A percentile compares a stretch with the other conserved stretches of the same genome.
Conservation (phyloP, 2,797 vertebrate species). For the Lindbergichthys nudifrons region DNA sequence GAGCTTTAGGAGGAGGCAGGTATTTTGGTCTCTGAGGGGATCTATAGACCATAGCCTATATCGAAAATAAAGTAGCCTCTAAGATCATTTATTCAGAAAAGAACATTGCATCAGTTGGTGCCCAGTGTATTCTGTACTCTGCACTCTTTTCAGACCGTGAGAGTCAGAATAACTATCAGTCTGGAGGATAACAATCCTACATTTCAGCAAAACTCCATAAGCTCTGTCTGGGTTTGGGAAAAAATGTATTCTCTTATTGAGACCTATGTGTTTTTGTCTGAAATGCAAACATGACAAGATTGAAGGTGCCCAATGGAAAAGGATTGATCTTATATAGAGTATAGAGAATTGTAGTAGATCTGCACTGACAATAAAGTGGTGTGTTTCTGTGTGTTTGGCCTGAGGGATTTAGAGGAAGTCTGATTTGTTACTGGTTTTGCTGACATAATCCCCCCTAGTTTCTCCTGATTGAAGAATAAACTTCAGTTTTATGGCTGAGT, state of each 20-base stretch:
- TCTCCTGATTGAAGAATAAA: conserved; percentile 8
- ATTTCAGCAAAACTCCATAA: conserved; percentile 40
- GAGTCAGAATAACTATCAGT: conserved; percentile 54
- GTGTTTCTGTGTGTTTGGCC: conserved; percentile 21
- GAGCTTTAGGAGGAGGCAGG: conserved; percentile 52
- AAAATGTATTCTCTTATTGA: conserved; percentile 2
- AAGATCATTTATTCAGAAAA: conserved; percentile 68
- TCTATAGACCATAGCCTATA: conserved; percentile 41
- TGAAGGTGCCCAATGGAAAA: conserved; percentile 6
- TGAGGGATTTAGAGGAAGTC: conserved; percentile 24
- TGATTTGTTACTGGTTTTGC: conserved; percentile 28
- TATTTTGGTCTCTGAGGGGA: conserved; percentile 43
- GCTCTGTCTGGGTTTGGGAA: conserved; percentile 25
- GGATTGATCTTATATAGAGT: conserved; percentile 10
- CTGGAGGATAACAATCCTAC: conserved; percentile 50
- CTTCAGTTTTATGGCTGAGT: background rate
- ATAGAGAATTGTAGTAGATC: conserved; percentile 4
- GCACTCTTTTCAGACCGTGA: conserved; percentile 45
- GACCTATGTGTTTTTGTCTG: conserved; percentile 12
- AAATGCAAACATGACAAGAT: conserved; percentile 42
- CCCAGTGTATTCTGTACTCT: conserved; percentile 42
- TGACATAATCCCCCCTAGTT: background rate
- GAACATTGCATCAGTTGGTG: conserved; percentile 64
- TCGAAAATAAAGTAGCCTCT: conserved; percentile 58
- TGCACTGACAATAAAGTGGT: conserved; percentile 20